A percentile compares a stretch with the other conserved stretches of the same genome.
Conservation (phyloP, 53 echinoderm and acorn worm genomes). For the Mesocentrotus franciscanus region DNA sequence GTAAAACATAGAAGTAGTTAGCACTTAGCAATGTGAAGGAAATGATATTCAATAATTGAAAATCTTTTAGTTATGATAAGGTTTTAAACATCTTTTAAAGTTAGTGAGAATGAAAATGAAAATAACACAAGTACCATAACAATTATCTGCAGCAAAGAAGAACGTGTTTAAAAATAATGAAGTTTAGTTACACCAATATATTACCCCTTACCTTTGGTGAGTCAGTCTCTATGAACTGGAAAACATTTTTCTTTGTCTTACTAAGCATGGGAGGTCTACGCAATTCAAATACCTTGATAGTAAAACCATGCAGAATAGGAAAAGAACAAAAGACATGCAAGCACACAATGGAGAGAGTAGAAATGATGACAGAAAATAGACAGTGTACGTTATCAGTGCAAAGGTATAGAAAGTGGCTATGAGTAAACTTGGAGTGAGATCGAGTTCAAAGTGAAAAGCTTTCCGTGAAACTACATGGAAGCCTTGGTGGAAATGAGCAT, state of each 20-base stretch:
- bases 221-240: constrained; percentile 69
- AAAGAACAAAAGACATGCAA: neutral
- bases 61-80: no score
- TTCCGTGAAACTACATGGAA: neutral
- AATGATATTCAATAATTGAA: no score
- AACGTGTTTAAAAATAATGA: neutral
- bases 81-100: neutral
- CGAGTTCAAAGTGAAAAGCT: neutral
- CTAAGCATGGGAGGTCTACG: neutral
- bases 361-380: neutral
- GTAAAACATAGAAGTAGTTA: no score
- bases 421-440: neutral
- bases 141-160: neutral
- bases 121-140: neutral
- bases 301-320: neutral
- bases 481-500: neutral
- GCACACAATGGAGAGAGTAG: constrained; percentile 22
- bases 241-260: constrained; percentile 64
- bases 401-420: neutral
- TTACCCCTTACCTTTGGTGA: constrained; percentile 76
- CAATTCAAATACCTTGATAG: constrained; percentile 55
- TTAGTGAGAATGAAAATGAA: neutral
- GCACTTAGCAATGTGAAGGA: no score
- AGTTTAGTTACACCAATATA: neutral
- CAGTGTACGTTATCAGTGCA: neutral